Conservation (phyloP, 2,888 invertebrate species). For the Eutolmus rufibarbis region DNA sequence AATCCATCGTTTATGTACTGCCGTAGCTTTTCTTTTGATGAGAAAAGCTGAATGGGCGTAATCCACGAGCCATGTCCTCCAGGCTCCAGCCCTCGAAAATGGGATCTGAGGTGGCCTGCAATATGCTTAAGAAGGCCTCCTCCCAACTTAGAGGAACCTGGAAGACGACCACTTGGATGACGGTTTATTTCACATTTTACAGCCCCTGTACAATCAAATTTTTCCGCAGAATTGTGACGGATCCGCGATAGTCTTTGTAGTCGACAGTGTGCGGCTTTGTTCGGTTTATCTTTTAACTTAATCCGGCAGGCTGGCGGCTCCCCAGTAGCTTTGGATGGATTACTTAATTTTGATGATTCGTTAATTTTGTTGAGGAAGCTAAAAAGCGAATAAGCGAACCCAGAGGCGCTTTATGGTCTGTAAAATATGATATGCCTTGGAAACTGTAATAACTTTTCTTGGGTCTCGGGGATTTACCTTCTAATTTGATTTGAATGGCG, state of each 20-base stretch:
- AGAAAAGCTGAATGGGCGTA: slow-evolving; percentile 5
- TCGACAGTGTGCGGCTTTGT: background rate
- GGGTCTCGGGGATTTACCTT: background rate
- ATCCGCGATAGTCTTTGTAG: background rate
- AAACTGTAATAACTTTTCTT: background rate
- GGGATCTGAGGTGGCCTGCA: background rate
- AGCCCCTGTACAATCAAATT: slow-evolving; percentile 14
- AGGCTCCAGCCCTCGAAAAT: background rate
- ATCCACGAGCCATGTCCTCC: slow-evolving; percentile 10
- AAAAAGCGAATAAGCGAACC: background rate
- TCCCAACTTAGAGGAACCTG: background rate
- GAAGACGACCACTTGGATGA: background rate
- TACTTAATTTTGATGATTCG: slow-evolving; percentile 35
- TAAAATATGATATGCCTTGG: background rate
- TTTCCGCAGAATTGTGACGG: background rate
- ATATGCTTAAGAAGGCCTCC: background rate
- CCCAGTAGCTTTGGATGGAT: background rate
- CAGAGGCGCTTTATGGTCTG: background rate
- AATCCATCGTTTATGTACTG: slow-evolving; percentile 36
- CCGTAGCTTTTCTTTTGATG: slow-evolving; percentile 25
- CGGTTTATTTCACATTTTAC: slow-evolving; percentile 13
- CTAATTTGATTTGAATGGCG: slow-evolving; percentile 1
- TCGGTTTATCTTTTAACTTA: background rate
- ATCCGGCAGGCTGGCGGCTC: background rate
- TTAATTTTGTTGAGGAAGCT: slow-evolving; percentile 22